Evolutionary conservation across 2,113 vertebrate genomes (phyloP), one percentile per base, ranked within the genome.

Genomic region (Campylorhamphus procurvoides): DNA sequence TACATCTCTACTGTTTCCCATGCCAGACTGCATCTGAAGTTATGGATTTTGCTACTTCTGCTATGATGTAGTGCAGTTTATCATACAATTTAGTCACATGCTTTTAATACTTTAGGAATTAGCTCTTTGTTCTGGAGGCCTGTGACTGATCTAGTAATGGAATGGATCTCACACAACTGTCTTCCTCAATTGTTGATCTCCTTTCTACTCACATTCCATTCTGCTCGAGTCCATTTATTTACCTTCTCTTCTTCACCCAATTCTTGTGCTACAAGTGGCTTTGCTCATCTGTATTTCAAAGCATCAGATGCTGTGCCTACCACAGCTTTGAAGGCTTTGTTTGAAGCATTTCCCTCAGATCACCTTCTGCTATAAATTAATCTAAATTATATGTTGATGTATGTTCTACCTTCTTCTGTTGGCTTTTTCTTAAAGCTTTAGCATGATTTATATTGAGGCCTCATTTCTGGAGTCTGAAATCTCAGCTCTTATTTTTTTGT

Each of bases 181-280:
- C 27, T 72, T 76, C 35, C 39, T 67, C 31, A 67, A 1, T 40
- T 14, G 10, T 53, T 72, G 3, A 9, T 83, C 3, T 71, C 15
- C 19, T 16, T 71, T 78, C 24, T 0, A 0, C 16, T 85, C 18
- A 3, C 3, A 16, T 75, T 89, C 56, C 22, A 28, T 52, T 52
- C 50, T 14, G 8, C 14, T 52, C 8, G 8, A 75, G 8, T 58
- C 28, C 20, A 9, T 20, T 69, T 56, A 46, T 56, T 69, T 67
- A 19, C 29, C 10, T 6, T 53, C 7, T 71, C 64, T 71, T 40
- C 31, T 49, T 40, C 52, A 11, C 42, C 7, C 40, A 55, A 40
- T 58, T 46, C 24, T 39, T 74, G 19, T 56, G 33, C 37, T 84
- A 10, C 33, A 56, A 46, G 23, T 40, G 7, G 4, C 44, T 68